Base-by-base conservation (phyloP, 2,113 vertebrate species). In the Anser cygnoides region DNA sequence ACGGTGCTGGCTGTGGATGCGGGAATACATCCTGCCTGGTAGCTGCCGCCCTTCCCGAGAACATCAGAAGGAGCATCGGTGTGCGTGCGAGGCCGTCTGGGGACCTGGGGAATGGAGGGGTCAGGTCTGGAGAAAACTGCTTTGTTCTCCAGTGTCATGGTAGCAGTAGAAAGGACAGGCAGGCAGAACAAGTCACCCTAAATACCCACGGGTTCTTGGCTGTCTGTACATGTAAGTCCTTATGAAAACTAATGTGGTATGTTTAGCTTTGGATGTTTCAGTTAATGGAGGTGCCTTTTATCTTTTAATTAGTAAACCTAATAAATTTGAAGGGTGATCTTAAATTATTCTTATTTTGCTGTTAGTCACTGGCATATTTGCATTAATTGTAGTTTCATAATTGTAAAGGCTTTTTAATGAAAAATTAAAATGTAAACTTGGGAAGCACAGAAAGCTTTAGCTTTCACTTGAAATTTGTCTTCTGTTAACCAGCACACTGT, bases 1-100 rank as follows among this genome's bases (percentile, higher is more conserved):
- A 87, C 81, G 66, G 59, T 81, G 89, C 91, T 97, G 96, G 97
- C 97, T 90, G 71, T 81, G 81, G 94, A 94, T 68, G 94, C 90
- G 81, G 86, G 92, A 95, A 63, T 28, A 66, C 84, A 96, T 94
- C 92, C 82, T 95, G 73, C 49, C 89, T 70, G 74, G 91, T 35
- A 55, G 71, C 94, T 83, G 90, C 89, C 13, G 50, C 87, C 85
- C 89, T 87, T 72, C 86, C 28, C 74, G 84, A 3, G 31, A 75
- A 89, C 84, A 62, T 81, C 62, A 92, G 57, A 74, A 70, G 46
- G 62, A 90, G 74, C 87, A 77, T 87, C 62, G 72, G 63, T 68
- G 44, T 62, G 67, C 29, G 22, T 1, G 0, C 1, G 1, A 43
- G 71, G 49, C n/a, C 67, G 52, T 57, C 71, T 92, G 65, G 89